A percentile compares a stretch with the other conserved stretches of the same genome.
Evolutionary conservation across 1,140 invertebrate species (phyloP).

Genomic region (Nebria ingens): DNA sequence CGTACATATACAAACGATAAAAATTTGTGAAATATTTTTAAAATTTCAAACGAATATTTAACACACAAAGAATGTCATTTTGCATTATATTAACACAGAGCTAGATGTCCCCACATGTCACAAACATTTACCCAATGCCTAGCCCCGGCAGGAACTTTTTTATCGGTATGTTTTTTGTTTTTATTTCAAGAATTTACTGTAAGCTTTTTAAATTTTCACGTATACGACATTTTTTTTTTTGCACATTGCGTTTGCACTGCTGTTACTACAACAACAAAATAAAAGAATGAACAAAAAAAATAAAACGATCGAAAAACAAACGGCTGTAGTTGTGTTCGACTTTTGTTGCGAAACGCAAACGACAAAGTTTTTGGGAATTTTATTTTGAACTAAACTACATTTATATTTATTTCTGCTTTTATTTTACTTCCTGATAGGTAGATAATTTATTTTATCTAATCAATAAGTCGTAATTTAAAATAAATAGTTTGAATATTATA

Average conservation of each 20-base stretch:
- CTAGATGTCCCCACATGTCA: constrained; percentile 2
- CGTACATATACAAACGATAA: neutral
- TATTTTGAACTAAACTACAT: too few species aligned
- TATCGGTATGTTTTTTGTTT: neutral
- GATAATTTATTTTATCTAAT: too few species aligned
- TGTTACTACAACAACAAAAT: too few species aligned
- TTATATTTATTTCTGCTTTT: too few species aligned
- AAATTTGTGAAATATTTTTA: constrained; percentile 9
- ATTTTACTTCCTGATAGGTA: too few species aligned
- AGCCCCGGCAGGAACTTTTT: neutral
- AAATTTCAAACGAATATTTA: constrained; percentile 8
- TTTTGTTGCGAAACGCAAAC: neutral
- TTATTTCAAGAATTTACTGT: neutral
- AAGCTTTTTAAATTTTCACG: neutral
- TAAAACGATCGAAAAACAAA: neutral
- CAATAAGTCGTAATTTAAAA: too few species aligned
- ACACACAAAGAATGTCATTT: constrained; percentile 8
- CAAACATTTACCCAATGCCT: constrained; percentile 4
- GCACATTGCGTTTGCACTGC: neutral
- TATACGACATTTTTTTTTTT: neutral
- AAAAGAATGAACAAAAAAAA: too few species aligned
- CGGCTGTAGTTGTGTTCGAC: neutral
- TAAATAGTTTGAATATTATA: too few species aligned
- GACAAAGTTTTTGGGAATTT: too few species aligned
- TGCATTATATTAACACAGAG: constrained; percentile 8